A percentile compares a stretch with the other conserved stretches of the same genome.
These are phyloP conservation scores for Thymallus thymallus DNA, from an alignment of 2,113 vertebrate genomes.

Conservation along the genomic window DNA sequence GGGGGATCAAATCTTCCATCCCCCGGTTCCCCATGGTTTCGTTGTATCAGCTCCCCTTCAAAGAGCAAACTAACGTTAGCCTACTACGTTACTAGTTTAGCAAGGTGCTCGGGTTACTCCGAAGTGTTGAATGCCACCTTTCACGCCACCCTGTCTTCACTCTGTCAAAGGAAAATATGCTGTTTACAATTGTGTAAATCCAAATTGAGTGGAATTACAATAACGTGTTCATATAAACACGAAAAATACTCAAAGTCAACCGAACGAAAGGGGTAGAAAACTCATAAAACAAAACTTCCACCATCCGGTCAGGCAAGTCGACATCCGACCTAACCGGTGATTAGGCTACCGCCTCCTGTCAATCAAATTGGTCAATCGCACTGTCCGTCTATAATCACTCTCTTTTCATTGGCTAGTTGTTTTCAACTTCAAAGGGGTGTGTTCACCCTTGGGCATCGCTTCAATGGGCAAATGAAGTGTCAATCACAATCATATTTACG, in stretches of 20 bases:
- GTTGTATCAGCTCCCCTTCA: slow-evolving; percentile 56
- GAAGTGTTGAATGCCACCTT: slow-evolving; percentile 46
- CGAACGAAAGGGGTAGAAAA: slow-evolving; percentile 61
- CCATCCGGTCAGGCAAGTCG: slow-evolving; percentile 70
- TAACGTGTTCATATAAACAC: slow-evolving; percentile 20
- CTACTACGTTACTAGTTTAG: slow-evolving; percentile 43
- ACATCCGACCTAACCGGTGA: slow-evolving; percentile 73
- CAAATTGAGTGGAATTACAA: slow-evolving; percentile 6
- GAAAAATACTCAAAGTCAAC: slow-evolving; percentile 30
- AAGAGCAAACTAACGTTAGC: slow-evolving; percentile 58
- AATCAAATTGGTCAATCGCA: slow-evolving; percentile 45
- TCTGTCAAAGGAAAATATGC: slow-evolving; percentile 16
- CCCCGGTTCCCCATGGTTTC: slow-evolving; percentile 97
- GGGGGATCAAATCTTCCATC: slow-evolving; percentile 98
- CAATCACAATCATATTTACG: slow-evolving; percentile 20
- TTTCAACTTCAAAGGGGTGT: slow-evolving; percentile 9
- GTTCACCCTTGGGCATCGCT: neutral
- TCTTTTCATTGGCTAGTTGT: slow-evolving; percentile 45
- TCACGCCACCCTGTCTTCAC: slow-evolving; percentile 34
- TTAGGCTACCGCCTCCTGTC: slow-evolving; percentile 49
- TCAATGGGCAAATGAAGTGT: slow-evolving; percentile 46
- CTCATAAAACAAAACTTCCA: slow-evolving; percentile 80
- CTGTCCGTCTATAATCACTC: neutral
- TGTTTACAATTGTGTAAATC: slow-evolving; percentile 1
- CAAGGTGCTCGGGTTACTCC: slow-evolving; percentile 67